phyloP scores from a whole-genome alignment of 1,140 invertebrate species.

The Whitmania pigra region DNA sequence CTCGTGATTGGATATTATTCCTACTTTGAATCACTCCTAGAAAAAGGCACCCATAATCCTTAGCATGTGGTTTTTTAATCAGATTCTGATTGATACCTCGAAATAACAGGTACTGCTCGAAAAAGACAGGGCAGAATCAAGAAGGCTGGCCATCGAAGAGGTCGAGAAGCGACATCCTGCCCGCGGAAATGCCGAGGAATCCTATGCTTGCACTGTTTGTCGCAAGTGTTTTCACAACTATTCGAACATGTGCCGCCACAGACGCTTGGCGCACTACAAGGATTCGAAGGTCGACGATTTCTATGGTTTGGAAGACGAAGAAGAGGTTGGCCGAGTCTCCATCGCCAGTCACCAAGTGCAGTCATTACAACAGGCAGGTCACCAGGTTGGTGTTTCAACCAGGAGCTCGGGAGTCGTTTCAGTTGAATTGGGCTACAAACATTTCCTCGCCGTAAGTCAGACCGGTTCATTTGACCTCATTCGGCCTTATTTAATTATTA shows the following conservation, averaged over 20 bases:
- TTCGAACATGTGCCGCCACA: constrained; percentile 33
- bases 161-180: constrained; percentile 25
- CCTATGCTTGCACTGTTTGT: constrained; percentile 33
- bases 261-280: constrained; percentile 29
- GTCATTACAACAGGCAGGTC: constrained; percentile 12
- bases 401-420: constrained; percentile 18
- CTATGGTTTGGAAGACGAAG: neutral
- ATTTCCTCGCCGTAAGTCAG: constrained; percentile 8
- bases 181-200: constrained; percentile 16
- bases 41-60: too few species aligned
- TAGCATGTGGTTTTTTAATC: neutral
- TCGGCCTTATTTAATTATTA: constrained; percentile 28
- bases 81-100: neutral
- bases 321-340: neutral
- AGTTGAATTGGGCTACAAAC: constrained; percentile 1
- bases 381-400: neutral
- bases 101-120: constrained; percentile 14
- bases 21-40: too few species aligned
- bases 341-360: constrained; percentile 19
- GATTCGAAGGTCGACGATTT: constrained; percentile 2
- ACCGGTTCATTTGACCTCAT: constrained; percentile 49
- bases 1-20: too few species aligned
- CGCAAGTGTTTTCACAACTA: constrained; percentile 40
- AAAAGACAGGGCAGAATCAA: constrained; percentile 23
- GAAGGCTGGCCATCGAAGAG: constrained; percentile 18